A percentile compares a stretch with the other conserved stretches of the same genome.
phyloP scores from a whole-genome alignment of 1,140 invertebrate species.

The Trichonephila clavipes region DNA sequence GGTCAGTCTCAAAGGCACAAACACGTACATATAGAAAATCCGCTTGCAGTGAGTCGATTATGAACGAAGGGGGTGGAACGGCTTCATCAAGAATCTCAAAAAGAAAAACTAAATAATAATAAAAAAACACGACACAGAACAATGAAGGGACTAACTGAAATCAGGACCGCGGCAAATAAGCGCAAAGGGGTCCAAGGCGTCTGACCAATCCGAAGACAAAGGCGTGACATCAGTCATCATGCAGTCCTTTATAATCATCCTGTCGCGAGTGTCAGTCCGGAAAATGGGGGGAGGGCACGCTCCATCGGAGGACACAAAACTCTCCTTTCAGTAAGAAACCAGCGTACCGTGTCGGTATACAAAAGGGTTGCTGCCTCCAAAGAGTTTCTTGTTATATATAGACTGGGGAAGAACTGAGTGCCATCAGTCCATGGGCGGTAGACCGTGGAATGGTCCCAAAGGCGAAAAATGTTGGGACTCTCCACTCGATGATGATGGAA shows the following conservation, averaged over 20 bases:
- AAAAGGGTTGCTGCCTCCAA: slow-evolving; percentile 43
- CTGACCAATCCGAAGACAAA: slow-evolving; percentile 47
- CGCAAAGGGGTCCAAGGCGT: slow-evolving; percentile 17
- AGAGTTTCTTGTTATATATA: neutral
- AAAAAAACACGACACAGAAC: neutral
- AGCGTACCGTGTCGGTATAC: slow-evolving; percentile 64
- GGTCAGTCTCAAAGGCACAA: too few species aligned
- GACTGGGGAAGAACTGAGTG: neutral
- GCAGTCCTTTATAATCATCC: slow-evolving; percentile 52
- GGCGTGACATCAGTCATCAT: slow-evolving; percentile 71
- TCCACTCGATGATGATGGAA: neutral
- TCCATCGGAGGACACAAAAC: slow-evolving; percentile 19
- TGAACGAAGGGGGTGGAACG: neutral
- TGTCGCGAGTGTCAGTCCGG: slow-evolving; percentile 67
- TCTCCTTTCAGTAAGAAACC: slow-evolving; percentile 8
- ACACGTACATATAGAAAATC: too few species aligned
- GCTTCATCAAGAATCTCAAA: neutral
- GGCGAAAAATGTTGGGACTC: slow-evolving; percentile 9
- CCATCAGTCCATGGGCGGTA: slow-evolving; percentile 7
- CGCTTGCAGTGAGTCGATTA: neutral
- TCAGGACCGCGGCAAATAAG: slow-evolving; percentile 26
- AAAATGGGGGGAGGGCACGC: slow-evolving; percentile 41
- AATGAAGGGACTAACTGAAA: slow-evolving; percentile 12
- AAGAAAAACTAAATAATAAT: too few species aligned
- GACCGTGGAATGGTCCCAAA: neutral